A percentile compares a stretch with the other conserved stretches of the same genome.
These are phyloP conservation scores for Poeciliopsis turneri DNA, from an alignment of 2,797 vertebrate species.

Conservation along the genomic window DNA sequence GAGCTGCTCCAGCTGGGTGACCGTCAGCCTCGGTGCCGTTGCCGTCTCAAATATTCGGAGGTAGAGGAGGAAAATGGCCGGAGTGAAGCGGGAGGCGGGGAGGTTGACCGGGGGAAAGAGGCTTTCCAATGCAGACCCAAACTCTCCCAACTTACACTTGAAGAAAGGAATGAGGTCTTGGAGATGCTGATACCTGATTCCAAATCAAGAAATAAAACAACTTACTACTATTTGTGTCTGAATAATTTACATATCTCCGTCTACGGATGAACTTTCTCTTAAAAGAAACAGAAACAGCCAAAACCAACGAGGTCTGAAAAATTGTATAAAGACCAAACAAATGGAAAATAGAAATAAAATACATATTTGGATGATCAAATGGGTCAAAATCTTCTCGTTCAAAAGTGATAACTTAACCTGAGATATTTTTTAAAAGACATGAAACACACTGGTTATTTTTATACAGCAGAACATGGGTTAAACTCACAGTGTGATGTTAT, in stretches of 20 bases:
- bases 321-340: neutral
- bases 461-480: neutral
- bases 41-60: slow-evolving; percentile 71
- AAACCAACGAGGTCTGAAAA: neutral
- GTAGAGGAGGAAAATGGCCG: slow-evolving; percentile 64
- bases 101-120: slow-evolving; percentile 34
- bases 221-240: neutral
- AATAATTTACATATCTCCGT: neutral
- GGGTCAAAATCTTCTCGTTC: neutral
- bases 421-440: neutral
- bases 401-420: neutral
- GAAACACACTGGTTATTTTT: neutral
- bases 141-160: slow-evolving; percentile 65
- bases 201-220: neutral
- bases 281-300: neutral
- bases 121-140: slow-evolving; percentile 26
- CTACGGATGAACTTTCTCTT: neutral
- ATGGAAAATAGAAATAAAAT: neutral
- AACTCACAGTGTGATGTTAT: slow-evolving; percentile 52
- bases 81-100: slow-evolving; percentile 57
- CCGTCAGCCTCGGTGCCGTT: slow-evolving; percentile 41
- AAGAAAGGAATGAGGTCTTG: slow-evolving; percentile 68
- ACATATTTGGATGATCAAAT: neutral
- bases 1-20: slow-evolving; percentile 13
- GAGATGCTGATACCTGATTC: slow-evolving; percentile 39